Conservation (phyloP, 2,888 invertebrate species). For the Noctua pronuba region DNA sequence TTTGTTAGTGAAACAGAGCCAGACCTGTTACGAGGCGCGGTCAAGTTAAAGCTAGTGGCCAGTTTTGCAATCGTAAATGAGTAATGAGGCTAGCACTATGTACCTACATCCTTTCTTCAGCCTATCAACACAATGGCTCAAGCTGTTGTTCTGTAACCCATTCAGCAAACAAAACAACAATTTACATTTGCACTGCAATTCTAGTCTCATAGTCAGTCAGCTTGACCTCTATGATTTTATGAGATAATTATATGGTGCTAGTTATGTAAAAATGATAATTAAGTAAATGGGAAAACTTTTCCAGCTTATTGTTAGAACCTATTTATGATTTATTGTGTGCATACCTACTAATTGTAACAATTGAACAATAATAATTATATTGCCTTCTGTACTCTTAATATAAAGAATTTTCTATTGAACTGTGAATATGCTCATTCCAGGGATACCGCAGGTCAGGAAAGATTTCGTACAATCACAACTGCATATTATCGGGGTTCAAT, state of each 20-base stretch:
- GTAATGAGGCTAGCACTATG: conserved; percentile 59
- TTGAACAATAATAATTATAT: background rate
- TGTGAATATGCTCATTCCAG: conserved; percentile 84
- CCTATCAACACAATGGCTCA: conserved; percentile 56
- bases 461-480: conserved; percentile 99
- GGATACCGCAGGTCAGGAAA: conserved; percentile 99
- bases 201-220: conserved; percentile 34
- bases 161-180: conserved; percentile 61
- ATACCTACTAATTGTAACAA: conserved; percentile 10
- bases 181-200: conserved; percentile 58
- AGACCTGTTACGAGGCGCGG: conserved; percentile 48
- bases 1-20: conserved; percentile 19
- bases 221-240: conserved; percentile 35
- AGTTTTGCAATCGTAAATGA: conserved; percentile 58
- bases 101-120: conserved; percentile 66
- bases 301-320: conserved; percentile 1
- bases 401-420: background rate
- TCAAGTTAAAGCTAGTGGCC: conserved; percentile 31
- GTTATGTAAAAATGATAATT: conserved; percentile 13
- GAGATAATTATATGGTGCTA: conserved; percentile 11
- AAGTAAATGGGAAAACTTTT: conserved; percentile 11
- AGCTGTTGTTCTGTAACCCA: conserved; percentile 57
- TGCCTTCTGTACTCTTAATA: background rate
- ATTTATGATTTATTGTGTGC: background rate
- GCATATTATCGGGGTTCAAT: conserved; percentile 99